A percentile compares a stretch with the other conserved stretches of the same genome.
Evolutionary conservation across 2,797 vertebrate genomes (phyloP).

Genomic region (Sebastiscus albofasciatus): DNA sequence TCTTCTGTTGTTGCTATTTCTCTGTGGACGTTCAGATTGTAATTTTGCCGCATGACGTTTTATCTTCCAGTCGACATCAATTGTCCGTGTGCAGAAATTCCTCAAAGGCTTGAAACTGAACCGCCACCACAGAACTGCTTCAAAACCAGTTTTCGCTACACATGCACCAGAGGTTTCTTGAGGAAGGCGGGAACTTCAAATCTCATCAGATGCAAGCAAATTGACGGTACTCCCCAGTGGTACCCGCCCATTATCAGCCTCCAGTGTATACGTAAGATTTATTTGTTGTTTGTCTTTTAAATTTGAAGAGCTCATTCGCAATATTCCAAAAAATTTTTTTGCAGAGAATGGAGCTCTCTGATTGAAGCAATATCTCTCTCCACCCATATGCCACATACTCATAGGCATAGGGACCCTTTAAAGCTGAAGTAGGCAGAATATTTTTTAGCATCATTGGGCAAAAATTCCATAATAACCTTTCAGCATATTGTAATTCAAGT

Average conservation of each 20-base stretch:
- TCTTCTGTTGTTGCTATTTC: background rate
- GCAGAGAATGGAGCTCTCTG: background rate
- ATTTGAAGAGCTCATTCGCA: background rate
- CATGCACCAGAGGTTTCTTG: constrained; percentile 24
- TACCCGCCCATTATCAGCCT: background rate
- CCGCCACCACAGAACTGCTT: background rate
- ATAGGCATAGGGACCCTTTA: too few species aligned
- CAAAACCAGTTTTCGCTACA: background rate
- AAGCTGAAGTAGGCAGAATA: too few species aligned
- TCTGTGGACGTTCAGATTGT: background rate
- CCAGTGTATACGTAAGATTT: background rate
- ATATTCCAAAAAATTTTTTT: background rate
- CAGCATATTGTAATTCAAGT: too few species aligned
- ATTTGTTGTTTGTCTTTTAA: background rate
- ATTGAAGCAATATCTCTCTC: background rate
- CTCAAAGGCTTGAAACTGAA: rapidly evolving
- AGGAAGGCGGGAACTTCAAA: constrained; percentile 77
- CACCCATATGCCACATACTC: too few species aligned
- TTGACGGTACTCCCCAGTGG: rapidly evolving
- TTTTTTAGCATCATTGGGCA: too few species aligned
- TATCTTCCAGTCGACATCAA: background rate
- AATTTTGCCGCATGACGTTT: background rate
- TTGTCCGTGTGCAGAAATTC: constrained; percentile 43
- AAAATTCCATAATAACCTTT: too few species aligned
- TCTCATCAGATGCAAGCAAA: constrained; percentile 23